These are phyloP conservation scores for Gymnogyps californianus DNA, from an alignment of 2,113 vertebrate species.

Conservation along the genomic window DNA sequence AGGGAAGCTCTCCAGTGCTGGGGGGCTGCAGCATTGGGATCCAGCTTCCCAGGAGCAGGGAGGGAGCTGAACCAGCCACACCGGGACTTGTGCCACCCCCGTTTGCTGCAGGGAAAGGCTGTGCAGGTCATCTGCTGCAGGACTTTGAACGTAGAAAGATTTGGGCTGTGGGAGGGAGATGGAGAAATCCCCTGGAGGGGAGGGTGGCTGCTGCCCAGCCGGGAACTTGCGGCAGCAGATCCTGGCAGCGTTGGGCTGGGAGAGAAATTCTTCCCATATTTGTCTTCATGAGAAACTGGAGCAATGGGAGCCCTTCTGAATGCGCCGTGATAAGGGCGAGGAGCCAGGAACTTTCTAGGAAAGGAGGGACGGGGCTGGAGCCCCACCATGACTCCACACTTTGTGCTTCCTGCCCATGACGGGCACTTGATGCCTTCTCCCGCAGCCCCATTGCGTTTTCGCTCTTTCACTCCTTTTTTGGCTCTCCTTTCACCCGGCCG, in stretches of 20 bases:
- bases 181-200: background rate
- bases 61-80: background rate
- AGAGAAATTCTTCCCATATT: background rate
- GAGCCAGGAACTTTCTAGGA: background rate
- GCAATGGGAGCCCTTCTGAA: background rate
- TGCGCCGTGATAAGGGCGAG: background rate
- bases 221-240: background rate
- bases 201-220: background rate
- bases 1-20: background rate
- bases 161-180: background rate
- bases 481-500: fast-evolving
- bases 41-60: background rate
- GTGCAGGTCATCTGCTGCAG: background rate
- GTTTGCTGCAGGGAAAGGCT: background rate
- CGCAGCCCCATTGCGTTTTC: fast-evolving
- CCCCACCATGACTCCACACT: background rate
- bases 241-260: background rate
- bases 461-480: conserved; percentile 36
- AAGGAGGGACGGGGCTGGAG: background rate
- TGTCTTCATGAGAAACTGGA: background rate
- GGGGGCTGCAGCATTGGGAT: background rate
- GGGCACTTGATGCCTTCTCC: background rate
- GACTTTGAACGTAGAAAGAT: background rate
- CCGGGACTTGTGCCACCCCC: background rate
- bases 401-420: background rate